Evolutionary conservation across 2,888 invertebrate genomes (phyloP).

Genomic region (Dorcus hopei): DNA sequence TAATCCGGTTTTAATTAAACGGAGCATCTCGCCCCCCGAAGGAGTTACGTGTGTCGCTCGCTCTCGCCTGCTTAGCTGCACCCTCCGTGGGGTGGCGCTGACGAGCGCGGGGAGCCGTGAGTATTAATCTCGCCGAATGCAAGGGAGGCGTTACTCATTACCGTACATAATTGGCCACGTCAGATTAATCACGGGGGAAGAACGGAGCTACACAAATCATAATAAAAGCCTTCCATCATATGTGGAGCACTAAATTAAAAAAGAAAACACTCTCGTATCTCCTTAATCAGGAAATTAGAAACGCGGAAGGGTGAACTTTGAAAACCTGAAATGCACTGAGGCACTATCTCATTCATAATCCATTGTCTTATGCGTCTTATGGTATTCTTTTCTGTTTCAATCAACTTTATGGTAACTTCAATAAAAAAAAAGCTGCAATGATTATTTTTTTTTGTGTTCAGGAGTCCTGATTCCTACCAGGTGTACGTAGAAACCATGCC

Average conservation of each 20-base stretch:
- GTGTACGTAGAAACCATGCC: constrained; percentile 72
- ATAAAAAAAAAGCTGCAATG: too few species aligned
- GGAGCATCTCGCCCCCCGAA: too few species aligned
- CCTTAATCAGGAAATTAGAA: too few species aligned
- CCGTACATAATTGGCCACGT: not conserved
- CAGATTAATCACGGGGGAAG: not conserved
- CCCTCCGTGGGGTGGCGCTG: not conserved
- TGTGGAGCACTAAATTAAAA: too few species aligned
- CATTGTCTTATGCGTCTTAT: not conserved
- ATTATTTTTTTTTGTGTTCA: constrained; percentile 41
- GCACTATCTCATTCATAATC: not conserved
- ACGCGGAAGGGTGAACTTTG: not conserved
- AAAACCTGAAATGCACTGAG: not conserved
- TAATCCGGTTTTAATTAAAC: too few species aligned
- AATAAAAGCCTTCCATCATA: too few species aligned
- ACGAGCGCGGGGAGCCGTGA: not conserved
- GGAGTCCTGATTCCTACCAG: constrained; percentile 76
- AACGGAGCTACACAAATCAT: too few species aligned
- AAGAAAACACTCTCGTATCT: too few species aligned
- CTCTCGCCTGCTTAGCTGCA: not conserved
- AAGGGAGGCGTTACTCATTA: constrained; percentile 5
- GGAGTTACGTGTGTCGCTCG: too few species aligned
- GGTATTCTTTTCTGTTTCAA: not conserved
- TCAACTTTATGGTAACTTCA: too few species aligned
- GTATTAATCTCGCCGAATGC: not conserved